Evolutionary conservation across 2,113 vertebrate species (phyloP).

Genomic region (Myxocyprinus asiaticus): DNA sequence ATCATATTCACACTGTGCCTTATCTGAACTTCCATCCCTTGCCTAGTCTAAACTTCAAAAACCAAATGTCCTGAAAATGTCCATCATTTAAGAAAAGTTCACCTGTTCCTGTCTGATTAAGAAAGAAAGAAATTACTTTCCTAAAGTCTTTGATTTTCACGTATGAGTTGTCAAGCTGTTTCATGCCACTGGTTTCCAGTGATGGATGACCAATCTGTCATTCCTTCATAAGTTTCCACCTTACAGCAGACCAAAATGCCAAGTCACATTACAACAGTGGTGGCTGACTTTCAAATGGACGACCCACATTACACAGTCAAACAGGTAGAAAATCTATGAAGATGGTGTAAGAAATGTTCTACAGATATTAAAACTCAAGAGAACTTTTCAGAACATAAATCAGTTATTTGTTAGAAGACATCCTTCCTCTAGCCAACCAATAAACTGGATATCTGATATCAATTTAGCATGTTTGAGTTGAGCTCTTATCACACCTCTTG

Average conservation of each 20-base stretch:
- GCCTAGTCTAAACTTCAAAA: background rate
- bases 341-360: background rate
- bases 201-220: slow-evolving; percentile 17
- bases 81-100: too few relatives aligned
- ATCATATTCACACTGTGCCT: background rate
- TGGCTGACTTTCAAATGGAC: background rate
- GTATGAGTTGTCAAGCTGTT: background rate
- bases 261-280: background rate
- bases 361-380: too few relatives aligned
- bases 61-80: background rate
- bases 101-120: slow-evolving; percentile 5
- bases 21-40: too few relatives aligned
- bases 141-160: background rate
- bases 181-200: background rate
- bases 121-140: slow-evolving; percentile 7
- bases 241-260: slow-evolving; percentile 21
- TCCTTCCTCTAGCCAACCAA: too few relatives aligned
- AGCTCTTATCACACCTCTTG: too few relatives aligned
- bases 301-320: background rate
- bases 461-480: too few relatives aligned
- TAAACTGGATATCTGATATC: too few relatives aligned
- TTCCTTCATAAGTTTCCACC: background rate
- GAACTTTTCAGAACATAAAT: too few relatives aligned
- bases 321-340: background rate
- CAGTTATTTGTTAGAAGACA: too few relatives aligned